These are phyloP conservation scores for Phrixothrix hirtus DNA, from an alignment of 2,888 invertebrate species.

Conservation along the genomic window DNA sequence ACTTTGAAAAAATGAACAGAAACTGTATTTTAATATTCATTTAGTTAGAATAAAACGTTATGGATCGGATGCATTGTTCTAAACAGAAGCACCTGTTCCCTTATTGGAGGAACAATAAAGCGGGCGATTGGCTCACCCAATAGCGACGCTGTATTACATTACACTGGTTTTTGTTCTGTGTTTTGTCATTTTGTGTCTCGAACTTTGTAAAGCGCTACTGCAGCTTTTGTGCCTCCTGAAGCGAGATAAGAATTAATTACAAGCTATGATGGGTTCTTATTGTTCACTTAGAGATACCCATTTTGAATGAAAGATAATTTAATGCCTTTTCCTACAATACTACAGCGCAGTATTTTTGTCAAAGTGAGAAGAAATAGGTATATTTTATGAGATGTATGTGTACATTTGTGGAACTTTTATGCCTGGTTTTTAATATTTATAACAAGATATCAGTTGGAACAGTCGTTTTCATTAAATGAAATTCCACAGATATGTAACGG, in stretches of 20 bases:
- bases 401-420: no score
- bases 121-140: constrained; percentile 54
- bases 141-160: constrained; percentile 54
- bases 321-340: constrained; percentile 43
- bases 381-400: no score
- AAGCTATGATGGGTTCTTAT: constrained; percentile 53
- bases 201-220: constrained; percentile 54
- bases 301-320: constrained; percentile 54
- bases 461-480: no score
- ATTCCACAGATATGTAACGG: no score
- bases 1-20: constrained; percentile 11
- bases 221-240: constrained; percentile 54
- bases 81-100: constrained; percentile 50
- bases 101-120: constrained; percentile 53
- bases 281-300: constrained; percentile 53
- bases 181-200: constrained; percentile 57
- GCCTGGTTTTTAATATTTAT: no score
- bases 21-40: constrained; percentile 32
- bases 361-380: no score
- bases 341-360: constrained; percentile 16
- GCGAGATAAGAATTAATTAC: constrained; percentile 61
- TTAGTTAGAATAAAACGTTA: constrained; percentile 38
- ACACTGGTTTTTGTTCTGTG: constrained; percentile 55
- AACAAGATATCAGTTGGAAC: no score
- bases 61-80: constrained; percentile 39